phyloP scores from a whole-genome alignment of 2,888 invertebrate species.

The Scelioninae gen. 2 region DNA sequence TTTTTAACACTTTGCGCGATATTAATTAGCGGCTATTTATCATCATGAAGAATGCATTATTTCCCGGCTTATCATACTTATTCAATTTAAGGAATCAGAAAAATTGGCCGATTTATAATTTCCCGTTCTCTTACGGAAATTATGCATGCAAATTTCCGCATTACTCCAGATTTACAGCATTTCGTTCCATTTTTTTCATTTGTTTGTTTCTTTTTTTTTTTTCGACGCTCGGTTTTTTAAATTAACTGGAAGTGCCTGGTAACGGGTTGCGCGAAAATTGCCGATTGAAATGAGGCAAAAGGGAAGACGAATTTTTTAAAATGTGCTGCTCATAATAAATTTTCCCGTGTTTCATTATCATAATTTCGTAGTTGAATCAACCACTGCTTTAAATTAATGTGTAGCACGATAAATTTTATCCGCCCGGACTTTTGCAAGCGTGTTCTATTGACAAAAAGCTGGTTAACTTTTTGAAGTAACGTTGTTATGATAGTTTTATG shows the following conservation, averaged over 20 bases:
- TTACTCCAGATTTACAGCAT: constrained; percentile 22
- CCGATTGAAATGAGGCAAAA: constrained; percentile 32
- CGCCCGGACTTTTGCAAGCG: neutral
- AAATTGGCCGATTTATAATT: constrained; percentile 35
- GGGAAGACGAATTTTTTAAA: constrained; percentile 22
- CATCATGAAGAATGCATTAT: constrained; percentile 49
- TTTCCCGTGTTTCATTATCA: constrained; percentile 34
- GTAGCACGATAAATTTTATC: constrained; percentile 15
- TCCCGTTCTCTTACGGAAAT: constrained; percentile 20
- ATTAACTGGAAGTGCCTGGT: constrained; percentile 30
- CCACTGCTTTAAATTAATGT: constrained; percentile 23
- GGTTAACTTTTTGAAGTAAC: constrained; percentile 7
- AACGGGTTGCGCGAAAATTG: constrained; percentile 39
- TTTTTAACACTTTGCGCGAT: constrained; percentile 31
- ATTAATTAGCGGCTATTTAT: constrained; percentile 50
- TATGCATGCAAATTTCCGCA: constrained; percentile 30
- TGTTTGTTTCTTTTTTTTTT: too few species aligned
- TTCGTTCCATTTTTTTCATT: constrained; percentile 6
- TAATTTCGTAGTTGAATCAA: constrained; percentile 41
- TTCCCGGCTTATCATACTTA: constrained; percentile 18
- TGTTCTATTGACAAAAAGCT: constrained; percentile 2
- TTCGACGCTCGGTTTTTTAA: constrained; percentile 18
- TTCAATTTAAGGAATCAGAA: constrained; percentile 39
- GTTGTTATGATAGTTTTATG: constrained; percentile 16
- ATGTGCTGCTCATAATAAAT: constrained; percentile 25